These are phyloP conservation scores for Lerista edwardsae DNA, from an alignment of 2,797 vertebrate species.

Conservation along the genomic window DNA sequence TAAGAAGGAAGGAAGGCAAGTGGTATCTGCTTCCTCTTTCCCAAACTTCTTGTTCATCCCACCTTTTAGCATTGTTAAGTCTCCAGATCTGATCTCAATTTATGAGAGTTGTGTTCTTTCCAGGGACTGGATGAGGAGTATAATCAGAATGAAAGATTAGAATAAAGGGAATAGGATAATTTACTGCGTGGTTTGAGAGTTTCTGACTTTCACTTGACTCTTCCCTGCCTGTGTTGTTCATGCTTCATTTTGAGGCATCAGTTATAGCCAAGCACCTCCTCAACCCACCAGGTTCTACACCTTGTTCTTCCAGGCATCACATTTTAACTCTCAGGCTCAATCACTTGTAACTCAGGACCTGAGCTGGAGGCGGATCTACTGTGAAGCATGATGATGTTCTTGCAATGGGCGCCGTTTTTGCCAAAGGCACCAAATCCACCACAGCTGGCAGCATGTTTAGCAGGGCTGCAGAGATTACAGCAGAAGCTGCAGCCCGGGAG, in stretches of 20 bases:
- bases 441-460: no score
- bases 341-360: neutral
- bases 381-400: no score
- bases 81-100: neutral
- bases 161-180: neutral
- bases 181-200: neutral
- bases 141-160: neutral
- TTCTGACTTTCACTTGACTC: neutral
- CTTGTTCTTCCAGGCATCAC: no score
- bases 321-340: neutral
- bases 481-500: no score
- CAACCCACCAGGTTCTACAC: neutral
- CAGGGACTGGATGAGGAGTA: neutral
- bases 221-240: neutral
- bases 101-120: neutral
- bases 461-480: no score
- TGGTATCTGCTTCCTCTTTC: neutral
- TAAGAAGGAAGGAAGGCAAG: no score
- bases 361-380: no score
- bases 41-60: neutral
- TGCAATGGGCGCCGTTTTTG: no score
- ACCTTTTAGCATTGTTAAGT: neutral
- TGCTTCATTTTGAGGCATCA: neutral
- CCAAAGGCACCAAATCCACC: no score
- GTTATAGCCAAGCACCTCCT: neutral